A percentile compares a stretch with the other conserved stretches of the same genome.
These are phyloP conservation scores for Thymelicus sylvestris DNA, from an alignment of 2,888 invertebrate genomes.

Conservation along the genomic window DNA sequence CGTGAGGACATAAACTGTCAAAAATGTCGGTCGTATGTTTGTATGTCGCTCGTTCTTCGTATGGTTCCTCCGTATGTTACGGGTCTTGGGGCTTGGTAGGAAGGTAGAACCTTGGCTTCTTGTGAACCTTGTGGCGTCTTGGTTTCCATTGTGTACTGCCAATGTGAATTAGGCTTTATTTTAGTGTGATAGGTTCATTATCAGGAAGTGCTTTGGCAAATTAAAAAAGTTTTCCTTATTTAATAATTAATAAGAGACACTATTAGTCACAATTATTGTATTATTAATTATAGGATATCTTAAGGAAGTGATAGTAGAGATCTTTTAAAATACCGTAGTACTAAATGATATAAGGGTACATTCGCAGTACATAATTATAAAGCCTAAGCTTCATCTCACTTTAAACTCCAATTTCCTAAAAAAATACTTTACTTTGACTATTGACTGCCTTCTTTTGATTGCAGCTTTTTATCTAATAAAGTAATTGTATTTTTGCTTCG, in stretches of 20 bases:
- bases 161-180: neutral
- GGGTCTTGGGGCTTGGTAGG: conserved; percentile 22
- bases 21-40: neutral
- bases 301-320: no score
- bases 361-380: conserved; percentile 24
- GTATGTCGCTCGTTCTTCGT: neutral
- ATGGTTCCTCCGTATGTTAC: neutral
- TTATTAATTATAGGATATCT: neutral
- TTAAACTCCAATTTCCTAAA: conserved; percentile 9
- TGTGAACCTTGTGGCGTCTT: conserved; percentile 20
- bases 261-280: neutral
- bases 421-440: conserved; percentile 13
- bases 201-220: no score
- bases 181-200: no score
- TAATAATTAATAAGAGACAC: neutral
- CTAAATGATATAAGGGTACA: neutral
- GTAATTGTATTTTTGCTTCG: conserved; percentile 19
- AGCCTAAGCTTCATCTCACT: conserved; percentile 33
- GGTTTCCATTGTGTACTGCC: conserved; percentile 22
- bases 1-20: no score
- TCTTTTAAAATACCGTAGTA: neutral
- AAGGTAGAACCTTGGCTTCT: conserved; percentile 23
- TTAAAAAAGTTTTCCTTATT: no score
- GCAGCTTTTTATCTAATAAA: conserved; percentile 32
- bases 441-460: conserved; percentile 13